Percentiles rank a stretch among this genome's conserved stretches.
Conservation (phyloP, 1,140 invertebrate genomes). For the Cydia strobilella region DNA sequence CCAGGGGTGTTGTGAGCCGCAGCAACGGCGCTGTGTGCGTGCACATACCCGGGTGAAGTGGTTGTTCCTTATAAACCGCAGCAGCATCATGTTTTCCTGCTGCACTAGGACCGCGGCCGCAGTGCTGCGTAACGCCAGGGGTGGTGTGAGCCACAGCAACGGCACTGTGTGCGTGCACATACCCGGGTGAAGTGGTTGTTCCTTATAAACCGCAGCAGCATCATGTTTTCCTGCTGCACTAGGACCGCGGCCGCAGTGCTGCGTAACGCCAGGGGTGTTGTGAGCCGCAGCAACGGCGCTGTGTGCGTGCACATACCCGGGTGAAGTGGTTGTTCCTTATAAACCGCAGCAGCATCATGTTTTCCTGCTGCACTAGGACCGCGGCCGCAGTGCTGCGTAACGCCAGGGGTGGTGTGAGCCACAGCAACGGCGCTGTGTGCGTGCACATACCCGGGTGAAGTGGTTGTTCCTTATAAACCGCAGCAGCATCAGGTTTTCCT, state of each 20-base stretch:
- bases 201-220: background rate
- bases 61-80: background rate
- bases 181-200: background rate
- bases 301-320: background rate
- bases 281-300: slow-evolving; percentile 31
- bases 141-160: background rate
- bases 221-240: background rate
- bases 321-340: background rate
- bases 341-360: background rate
- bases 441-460: background rate
- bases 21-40: slow-evolving; percentile 32
- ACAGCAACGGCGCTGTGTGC: slow-evolving; percentile 33
- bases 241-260: background rate
- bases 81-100: background rate
- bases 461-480: background rate
- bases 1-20: background rate
- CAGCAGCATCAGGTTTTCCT: background rate
- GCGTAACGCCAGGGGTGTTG: background rate
- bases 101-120: background rate
- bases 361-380: background rate
- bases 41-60: background rate
- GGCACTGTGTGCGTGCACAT: slow-evolving; percentile 28
- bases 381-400: background rate
- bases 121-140: background rate
- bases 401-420: background rate